Evolutionary conservation across 2,888 invertebrate species (phyloP), one percentile per base, ranked within the genome.

Genomic region (Phrixothrix hirtus): DNA sequence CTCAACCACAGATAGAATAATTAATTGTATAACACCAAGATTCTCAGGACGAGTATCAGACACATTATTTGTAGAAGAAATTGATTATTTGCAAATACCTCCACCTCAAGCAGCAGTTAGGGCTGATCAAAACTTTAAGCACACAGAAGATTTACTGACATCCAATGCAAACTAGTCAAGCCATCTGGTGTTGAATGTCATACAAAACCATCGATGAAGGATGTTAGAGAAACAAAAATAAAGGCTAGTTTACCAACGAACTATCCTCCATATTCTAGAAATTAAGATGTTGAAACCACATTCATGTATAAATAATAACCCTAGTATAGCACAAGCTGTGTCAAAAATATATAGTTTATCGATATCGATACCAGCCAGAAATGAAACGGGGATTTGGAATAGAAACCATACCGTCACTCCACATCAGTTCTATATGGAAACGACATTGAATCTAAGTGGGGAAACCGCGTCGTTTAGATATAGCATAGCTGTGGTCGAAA

Each of bases 1-100:
- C 0, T 45, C 43, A 25, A 65, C 65, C 21, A 60, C 66, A 10
- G 50, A 63, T 45, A 64, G 65, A 6, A 36, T 60, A 4, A 43
- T 60, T 10, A 60, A 57, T 36, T 60, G 41, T 46, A 51, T 60
- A 39, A 57, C 57, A 10, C 11, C 10, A 11, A 59, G 59, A 12
- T 60, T 32, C 51, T 54, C 59, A 10, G 59, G 59, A 7, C 17
- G 58, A n/a, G n/a, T n/a, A n/a, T n/a, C n/a, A n/a, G n/a, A n/a
- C n/a, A n/a, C n/a, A n/a, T n/a, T n/a, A n/a, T n/a, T n/a, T n/a
- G n/a, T n/a, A n/a, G n/a, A 56, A 58, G 11, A 42, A 30, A 10
- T 14, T 29, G 39, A 27, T 11, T 39, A 21, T 15, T 36, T 56
- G 9, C 5, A 51, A 5, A 21, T 17, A 1, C 14, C 52, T 4